Evolutionary conservation across 2,797 vertebrate genomes (phyloP).

Genomic region (Gambelia wislizenii): DNA sequence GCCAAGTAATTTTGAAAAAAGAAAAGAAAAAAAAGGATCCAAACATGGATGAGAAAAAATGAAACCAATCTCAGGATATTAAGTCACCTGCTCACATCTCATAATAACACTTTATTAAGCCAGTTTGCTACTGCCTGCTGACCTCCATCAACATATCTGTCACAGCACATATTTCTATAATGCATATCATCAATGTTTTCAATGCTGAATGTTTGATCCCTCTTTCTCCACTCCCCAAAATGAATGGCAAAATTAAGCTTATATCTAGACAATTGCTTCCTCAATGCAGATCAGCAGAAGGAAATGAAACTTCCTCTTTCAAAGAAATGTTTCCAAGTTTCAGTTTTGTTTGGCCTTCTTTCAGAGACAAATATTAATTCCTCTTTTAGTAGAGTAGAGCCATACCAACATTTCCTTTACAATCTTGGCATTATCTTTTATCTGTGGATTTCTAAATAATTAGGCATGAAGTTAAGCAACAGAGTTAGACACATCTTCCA

Average conservation of each 20-base stretch:
- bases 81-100: background rate
- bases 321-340: conserved; percentile 4
- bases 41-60: background rate
- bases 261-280: conserved; percentile 8
- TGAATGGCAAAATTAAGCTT: background rate
- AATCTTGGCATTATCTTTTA: background rate
- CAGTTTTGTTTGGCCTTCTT: conserved; percentile 12
- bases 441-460: background rate
- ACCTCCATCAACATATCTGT: background rate
- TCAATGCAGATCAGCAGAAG: conserved; percentile 7
- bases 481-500: background rate
- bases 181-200: background rate
- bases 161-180: background rate
- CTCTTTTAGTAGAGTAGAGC: background rate
- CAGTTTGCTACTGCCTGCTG: background rate
- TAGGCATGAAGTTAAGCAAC: background rate
- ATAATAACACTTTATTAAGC: background rate
- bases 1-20: background rate
- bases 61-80: background rate
- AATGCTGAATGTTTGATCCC: background rate
- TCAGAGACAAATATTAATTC: background rate
- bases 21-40: background rate
- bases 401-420: background rate
- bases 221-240: background rate
- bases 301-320: conserved; percentile 3